Conservation (phyloP, 2,888 invertebrate species). For the Euphydryas editha region DNA sequence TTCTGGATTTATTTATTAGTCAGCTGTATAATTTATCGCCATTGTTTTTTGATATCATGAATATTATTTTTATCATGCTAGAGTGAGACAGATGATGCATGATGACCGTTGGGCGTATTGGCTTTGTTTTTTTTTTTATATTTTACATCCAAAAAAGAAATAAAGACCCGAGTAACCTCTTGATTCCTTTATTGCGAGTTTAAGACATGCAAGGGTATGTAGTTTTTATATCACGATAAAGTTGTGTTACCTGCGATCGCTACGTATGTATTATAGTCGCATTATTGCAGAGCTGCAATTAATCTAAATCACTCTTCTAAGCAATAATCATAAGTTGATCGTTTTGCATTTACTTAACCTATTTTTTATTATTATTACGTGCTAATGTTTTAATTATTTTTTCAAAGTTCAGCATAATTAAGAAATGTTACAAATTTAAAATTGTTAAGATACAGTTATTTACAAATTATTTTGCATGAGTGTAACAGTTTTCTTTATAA, state of each 20-base stretch:
- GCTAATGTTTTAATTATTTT: neutral
- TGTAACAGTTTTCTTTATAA: too few relatives aligned
- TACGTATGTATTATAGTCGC: neutral
- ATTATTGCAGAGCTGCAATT: conserved; percentile 21
- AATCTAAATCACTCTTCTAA: conserved; percentile 21
- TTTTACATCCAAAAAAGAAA: conserved; percentile 37
- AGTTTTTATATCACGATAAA: conserved; percentile 20
- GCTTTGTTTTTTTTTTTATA: conserved; percentile 61
- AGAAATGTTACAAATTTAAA: neutral
- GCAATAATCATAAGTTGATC: conserved; percentile 17
- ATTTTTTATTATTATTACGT: conserved; percentile 9
- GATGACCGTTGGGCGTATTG: conserved; percentile 70
- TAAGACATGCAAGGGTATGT: conserved; percentile 6
- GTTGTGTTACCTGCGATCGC: conserved; percentile 21
- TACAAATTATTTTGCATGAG: too few relatives aligned
- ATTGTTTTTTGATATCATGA: conserved; percentile 72
- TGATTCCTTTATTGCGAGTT: conserved; percentile 18
- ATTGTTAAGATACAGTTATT: too few relatives aligned
- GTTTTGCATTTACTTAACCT: conserved; percentile 14
- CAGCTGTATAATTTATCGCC: conserved; percentile 70
- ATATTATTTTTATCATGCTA: conserved; percentile 77
- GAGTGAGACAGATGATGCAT: conserved; percentile 68
- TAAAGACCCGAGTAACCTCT: conserved; percentile 27
- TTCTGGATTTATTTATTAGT: conserved; percentile 42
- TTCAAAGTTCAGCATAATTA: neutral